Evolutionary conservation across 2,888 invertebrate species (phyloP).

Genomic region (Zonitis immaculata): DNA sequence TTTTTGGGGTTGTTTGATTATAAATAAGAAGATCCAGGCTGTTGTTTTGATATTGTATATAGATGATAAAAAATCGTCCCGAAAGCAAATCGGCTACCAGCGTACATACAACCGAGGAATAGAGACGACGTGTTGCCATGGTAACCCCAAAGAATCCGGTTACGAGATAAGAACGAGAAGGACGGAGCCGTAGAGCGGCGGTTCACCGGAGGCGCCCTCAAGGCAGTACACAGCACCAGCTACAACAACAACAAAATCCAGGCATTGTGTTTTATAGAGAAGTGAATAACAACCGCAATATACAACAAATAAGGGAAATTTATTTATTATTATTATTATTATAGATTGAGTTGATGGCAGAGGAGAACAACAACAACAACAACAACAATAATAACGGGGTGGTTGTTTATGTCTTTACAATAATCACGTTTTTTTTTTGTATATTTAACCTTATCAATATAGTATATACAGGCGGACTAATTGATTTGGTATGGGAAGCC

Average conservation of each 20-base stretch:
- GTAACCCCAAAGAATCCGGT: constrained; percentile 23
- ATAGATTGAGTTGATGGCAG: too few species aligned
- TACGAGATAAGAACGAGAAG: constrained; percentile 21
- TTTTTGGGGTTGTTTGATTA: background rate
- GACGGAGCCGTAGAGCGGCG: constrained; percentile 14
- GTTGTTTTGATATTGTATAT: background rate
- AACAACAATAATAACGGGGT: too few species aligned
- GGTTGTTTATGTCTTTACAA: constrained; percentile 11
- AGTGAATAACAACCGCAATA: background rate
- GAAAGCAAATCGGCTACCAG: constrained; percentile 9
- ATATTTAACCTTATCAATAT: constrained; percentile 14
- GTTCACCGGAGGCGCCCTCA: constrained; percentile 4
- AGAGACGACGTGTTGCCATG: constrained; percentile 21
- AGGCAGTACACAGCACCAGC: constrained; percentile 1
- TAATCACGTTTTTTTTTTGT: constrained; percentile 8
- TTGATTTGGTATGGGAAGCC: constrained; percentile 4
- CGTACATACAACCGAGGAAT: constrained; percentile 6
- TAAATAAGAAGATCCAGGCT: background rate
- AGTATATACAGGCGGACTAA: constrained; percentile 9
- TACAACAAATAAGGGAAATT: background rate
- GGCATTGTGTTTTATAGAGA: background rate
- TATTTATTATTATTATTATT: too few species aligned
- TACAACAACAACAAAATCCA: background rate
- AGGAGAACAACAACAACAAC: too few species aligned
- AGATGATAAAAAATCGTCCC: constrained; percentile 13